Conservation (phyloP, 2,113 vertebrate genomes). For the Melanotaenia duboulayi region DNA sequence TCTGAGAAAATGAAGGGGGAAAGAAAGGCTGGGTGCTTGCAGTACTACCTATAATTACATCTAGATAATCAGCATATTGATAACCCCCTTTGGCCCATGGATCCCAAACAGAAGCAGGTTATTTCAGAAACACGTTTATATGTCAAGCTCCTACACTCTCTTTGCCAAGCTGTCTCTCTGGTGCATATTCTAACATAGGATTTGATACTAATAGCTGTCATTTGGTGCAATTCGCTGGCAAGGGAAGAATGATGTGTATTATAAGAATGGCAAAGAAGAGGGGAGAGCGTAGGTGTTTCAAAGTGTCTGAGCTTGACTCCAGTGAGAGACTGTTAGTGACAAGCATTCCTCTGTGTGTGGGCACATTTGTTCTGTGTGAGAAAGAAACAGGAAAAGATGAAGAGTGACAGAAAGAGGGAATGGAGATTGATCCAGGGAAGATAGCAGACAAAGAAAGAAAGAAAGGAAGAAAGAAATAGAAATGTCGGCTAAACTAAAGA, state of each 20-base stretch:
- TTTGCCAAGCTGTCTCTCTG: slow-evolving; percentile 45
- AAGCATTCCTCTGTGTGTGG: slow-evolving; percentile 38
- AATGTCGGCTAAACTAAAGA: slow-evolving; percentile 28
- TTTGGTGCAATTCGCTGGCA: slow-evolving; percentile 89
- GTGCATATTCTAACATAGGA: slow-evolving; percentile 59
- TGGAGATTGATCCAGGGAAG: slow-evolving; percentile 87
- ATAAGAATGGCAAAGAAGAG: slow-evolving; percentile 73
- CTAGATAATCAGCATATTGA: slow-evolving; percentile 58
- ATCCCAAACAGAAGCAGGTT: slow-evolving; percentile 57
- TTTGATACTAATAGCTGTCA: slow-evolving; percentile 95
- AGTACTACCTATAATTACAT: slow-evolving; percentile 39
- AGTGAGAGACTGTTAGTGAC: slow-evolving; percentile 66
- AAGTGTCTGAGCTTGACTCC: slow-evolving; percentile 71
- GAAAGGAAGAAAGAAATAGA: slow-evolving; percentile 34
- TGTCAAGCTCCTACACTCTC: slow-evolving; percentile 35
- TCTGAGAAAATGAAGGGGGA: slow-evolving; percentile 14
- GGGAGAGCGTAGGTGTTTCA: slow-evolving; percentile 73
- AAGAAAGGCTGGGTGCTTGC: slow-evolving; percentile 5
- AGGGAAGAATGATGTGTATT: slow-evolving; percentile 67
- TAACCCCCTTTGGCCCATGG: slow-evolving; percentile 56
- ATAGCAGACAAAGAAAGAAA: slow-evolving; percentile 60
- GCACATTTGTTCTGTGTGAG: slow-evolving; percentile 64
- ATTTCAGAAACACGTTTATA: slow-evolving; percentile 62
- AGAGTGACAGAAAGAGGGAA: slow-evolving; percentile 81
- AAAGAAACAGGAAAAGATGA: slow-evolving; percentile 61